phyloP scores from a whole-genome alignment of 2,888 invertebrate genomes.

The Spodoptera littoralis region DNA sequence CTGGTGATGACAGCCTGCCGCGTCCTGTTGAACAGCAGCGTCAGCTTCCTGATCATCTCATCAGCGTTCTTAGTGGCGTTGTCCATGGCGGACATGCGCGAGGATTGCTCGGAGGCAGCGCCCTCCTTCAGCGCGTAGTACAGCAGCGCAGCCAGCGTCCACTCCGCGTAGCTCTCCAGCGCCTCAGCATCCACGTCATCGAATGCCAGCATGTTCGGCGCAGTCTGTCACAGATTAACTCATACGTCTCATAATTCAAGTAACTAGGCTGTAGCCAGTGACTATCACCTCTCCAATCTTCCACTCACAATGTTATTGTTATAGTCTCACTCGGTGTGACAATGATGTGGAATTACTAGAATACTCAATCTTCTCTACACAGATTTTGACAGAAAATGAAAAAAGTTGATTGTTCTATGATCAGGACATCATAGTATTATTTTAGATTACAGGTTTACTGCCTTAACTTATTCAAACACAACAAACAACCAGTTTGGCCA shows the following conservation, averaged over 20 bases:
- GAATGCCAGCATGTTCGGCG: slow-evolving; percentile 91
- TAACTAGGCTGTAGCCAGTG: too few species aligned
- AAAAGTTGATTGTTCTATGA: too few species aligned
- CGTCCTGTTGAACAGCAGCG: slow-evolving; percentile 93
- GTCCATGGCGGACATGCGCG: slow-evolving; percentile 95
- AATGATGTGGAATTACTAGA: too few species aligned
- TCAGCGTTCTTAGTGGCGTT: slow-evolving; percentile 94
- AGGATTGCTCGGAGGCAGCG: slow-evolving; percentile 93
- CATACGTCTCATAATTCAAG: not conserved
- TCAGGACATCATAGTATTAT: too few species aligned
- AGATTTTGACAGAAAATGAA: too few species aligned
- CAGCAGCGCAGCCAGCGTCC: slow-evolving; percentile 91
- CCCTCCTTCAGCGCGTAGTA: slow-evolving; percentile 93
- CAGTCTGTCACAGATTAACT: slow-evolving; percentile 62
- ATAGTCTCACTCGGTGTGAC: too few species aligned
- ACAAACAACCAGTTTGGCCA: too few species aligned
- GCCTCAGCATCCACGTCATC: slow-evolving; percentile 92
- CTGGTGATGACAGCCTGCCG: slow-evolving; percentile 95
- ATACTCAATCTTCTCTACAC: too few species aligned
- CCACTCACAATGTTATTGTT: too few species aligned
- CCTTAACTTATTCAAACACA: too few species aligned
- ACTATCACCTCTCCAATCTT: too few species aligned
- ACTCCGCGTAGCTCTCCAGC: slow-evolving; percentile 92
- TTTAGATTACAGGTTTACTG: too few species aligned
- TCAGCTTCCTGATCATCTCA: slow-evolving; percentile 93